These are phyloP conservation scores for Calyptomena viridis DNA, from an alignment of 2,113 vertebrate genomes.

Conservation along the genomic window DNA sequence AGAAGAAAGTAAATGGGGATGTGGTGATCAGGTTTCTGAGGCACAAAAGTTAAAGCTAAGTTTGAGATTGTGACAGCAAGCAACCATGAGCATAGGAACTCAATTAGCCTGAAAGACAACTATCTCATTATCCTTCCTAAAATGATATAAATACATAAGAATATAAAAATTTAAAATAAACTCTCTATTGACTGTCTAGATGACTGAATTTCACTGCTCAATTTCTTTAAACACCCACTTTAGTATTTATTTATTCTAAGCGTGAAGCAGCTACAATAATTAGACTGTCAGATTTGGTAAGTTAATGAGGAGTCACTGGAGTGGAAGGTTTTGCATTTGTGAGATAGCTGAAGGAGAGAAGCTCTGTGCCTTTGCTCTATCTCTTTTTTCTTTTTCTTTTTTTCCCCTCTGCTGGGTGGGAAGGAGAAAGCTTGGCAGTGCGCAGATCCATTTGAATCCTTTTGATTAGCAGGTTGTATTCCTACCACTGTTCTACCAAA, in stretches of 20 bases:
- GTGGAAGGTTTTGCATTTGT: conserved; percentile 73
- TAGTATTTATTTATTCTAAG: conserved; percentile 85
- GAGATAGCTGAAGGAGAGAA: conserved; percentile 65
- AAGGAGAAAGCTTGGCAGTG: conserved; percentile 66
- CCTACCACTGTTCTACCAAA: conserved; percentile 58
- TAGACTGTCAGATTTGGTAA: conserved; percentile 82
- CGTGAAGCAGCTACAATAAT: conserved; percentile 75
- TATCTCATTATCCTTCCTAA: conserved; percentile 75
- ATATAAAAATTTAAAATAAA: conserved; percentile 81
- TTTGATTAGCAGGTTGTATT: conserved; percentile 72
- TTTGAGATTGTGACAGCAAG: conserved; percentile 73
- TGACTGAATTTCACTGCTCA: conserved; percentile 74
- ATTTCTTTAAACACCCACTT: conserved; percentile 78
- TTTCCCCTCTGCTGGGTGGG: conserved; percentile 56
- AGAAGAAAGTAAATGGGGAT: conserved; percentile 63
- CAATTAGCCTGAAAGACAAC: conserved; percentile 78
- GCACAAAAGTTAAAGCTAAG: conserved; percentile 72
- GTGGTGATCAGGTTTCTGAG: conserved; percentile 69
- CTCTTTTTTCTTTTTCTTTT: conserved; percentile 54
- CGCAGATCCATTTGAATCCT: conserved; percentile 65
- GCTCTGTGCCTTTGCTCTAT: conserved; percentile 39
- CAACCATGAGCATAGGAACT: conserved; percentile 68
- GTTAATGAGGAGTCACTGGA: conserved; percentile 81
- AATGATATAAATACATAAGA: conserved; percentile 75
- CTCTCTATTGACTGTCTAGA: conserved; percentile 77